phyloP scores from a whole-genome alignment of 2,888 invertebrate species.

The Girardia tigrina region DNA sequence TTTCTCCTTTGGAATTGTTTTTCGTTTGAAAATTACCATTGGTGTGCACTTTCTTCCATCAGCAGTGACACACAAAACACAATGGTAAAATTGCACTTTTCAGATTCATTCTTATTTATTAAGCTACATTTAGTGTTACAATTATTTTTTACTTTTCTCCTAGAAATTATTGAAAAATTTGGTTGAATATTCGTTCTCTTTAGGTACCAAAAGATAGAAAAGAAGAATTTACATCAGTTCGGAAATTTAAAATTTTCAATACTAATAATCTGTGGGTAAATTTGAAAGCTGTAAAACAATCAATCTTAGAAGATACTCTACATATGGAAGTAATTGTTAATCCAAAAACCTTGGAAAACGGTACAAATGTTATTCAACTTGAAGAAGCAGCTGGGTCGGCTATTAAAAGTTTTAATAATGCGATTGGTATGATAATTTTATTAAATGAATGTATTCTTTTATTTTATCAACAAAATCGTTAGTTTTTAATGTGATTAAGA shows the following conservation, averaged over 20 bases:
- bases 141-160: no score
- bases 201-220: conserved; percentile 44
- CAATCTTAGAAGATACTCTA: conserved; percentile 65
- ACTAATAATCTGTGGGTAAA: conserved; percentile 98
- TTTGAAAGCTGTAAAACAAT: conserved; percentile 71
- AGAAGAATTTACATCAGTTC: conserved; percentile 96
- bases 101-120: no score
- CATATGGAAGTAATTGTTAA: conserved; percentile 96
- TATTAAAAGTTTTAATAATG: conserved; percentile 89
- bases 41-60: no score
- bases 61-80: no score
- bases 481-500: no score
- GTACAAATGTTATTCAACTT: conserved; percentile 81
- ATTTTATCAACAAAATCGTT: no score
- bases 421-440: conserved; percentile 56
- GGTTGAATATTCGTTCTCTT: neutral
- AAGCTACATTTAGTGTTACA: no score
- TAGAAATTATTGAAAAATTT: neutral
- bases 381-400: conserved; percentile 98
- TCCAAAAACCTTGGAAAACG: conserved; percentile 67
- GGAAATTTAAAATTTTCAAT: conserved; percentile 70
- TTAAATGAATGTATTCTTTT: no score
- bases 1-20: no score
- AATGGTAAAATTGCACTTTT: no score
- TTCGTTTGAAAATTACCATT: no score